phyloP scores from a whole-genome alignment of 2,113 vertebrate genomes.

The Tragulus kanchil region DNA sequence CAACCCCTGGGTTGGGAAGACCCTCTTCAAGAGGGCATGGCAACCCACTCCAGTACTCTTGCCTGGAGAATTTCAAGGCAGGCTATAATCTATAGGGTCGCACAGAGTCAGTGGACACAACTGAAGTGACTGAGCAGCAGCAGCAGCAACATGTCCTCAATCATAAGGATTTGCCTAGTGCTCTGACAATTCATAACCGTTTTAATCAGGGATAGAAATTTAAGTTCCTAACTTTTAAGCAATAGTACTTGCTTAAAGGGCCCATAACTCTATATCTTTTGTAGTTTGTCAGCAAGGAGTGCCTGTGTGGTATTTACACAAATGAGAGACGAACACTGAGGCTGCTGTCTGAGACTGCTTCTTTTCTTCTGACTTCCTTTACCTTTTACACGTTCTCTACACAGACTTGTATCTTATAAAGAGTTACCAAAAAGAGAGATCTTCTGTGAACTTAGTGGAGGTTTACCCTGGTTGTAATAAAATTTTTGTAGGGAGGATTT shows the following conservation, averaged over 20 bases:
- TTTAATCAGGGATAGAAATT: neutral
- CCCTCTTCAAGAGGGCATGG: too few relatives aligned
- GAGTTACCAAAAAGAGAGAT: neutral
- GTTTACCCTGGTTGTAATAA: neutral
- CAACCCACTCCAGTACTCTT: too few relatives aligned
- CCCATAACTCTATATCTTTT: too few relatives aligned
- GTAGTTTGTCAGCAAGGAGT: neutral
- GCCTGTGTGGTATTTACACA: neutral
- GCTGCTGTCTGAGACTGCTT: neutral
- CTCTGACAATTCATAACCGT: neutral
- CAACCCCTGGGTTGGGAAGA: too few relatives aligned
- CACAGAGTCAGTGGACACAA: too few relatives aligned
- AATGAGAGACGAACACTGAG: neutral
- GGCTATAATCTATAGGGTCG: too few relatives aligned
- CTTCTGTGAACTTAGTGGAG: neutral
- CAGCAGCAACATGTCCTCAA: neutral
- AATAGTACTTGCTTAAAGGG: neutral
- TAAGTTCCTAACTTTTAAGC: neutral
- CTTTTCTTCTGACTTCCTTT: neutral
- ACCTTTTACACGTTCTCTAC: too few relatives aligned
- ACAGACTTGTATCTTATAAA: neutral
- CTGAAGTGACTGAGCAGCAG: too few relatives aligned
- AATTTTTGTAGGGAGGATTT: neutral
- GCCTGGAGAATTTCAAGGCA: too few relatives aligned
- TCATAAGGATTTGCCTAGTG: neutral